Conservation (phyloP, 2,797 vertebrate genomes). For the Cottoperca gobio region DNA sequence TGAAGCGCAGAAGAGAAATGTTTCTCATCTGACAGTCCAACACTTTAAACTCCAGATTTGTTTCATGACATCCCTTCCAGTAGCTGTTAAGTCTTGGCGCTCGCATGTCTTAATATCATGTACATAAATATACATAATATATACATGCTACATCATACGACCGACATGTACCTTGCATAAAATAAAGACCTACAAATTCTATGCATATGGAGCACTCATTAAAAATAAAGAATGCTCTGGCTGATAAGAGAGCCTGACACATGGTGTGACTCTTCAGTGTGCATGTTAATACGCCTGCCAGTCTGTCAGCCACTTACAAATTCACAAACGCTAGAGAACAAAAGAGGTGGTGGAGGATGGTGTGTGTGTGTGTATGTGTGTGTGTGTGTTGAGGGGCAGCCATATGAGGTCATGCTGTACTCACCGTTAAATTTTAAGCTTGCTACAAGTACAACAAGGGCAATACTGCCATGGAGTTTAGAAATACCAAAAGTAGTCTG, state of each 20-base stretch:
- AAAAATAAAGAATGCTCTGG: conserved; percentile 4
- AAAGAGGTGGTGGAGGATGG: not conserved
- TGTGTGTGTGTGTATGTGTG: not conserved
- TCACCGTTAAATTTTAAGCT: conserved; percentile 17
- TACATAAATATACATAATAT: conserved; percentile 32
- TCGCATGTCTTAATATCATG: conserved; percentile 2
- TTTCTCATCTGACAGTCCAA: conserved; percentile 22
- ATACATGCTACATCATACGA: not conserved
- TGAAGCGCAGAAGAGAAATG: conserved; percentile 28
- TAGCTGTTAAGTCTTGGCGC: not conserved
- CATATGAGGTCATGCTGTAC: not conserved
- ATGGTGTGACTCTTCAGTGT: conserved; percentile 25
- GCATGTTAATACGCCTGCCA: conserved; percentile 26
- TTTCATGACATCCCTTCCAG: conserved; percentile 4
- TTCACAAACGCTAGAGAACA: conserved; percentile 1
- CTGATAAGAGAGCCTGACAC: conserved; percentile 20
- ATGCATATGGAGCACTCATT: conserved; percentile 1
- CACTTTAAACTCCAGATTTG: conserved; percentile 34
- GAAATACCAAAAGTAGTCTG: not conserved
- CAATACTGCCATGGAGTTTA: not conserved
- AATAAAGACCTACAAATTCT: conserved; percentile 16
- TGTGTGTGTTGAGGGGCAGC: not conserved
- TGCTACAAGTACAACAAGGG: conserved; percentile 7
- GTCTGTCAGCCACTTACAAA: conserved; percentile 23
- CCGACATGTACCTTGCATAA: not conserved